A percentile compares a stretch with the other conserved stretches of the same genome.
These are phyloP conservation scores for Cabera pusaria DNA, from an alignment of 2,888 invertebrate species.

Conservation along the genomic window DNA sequence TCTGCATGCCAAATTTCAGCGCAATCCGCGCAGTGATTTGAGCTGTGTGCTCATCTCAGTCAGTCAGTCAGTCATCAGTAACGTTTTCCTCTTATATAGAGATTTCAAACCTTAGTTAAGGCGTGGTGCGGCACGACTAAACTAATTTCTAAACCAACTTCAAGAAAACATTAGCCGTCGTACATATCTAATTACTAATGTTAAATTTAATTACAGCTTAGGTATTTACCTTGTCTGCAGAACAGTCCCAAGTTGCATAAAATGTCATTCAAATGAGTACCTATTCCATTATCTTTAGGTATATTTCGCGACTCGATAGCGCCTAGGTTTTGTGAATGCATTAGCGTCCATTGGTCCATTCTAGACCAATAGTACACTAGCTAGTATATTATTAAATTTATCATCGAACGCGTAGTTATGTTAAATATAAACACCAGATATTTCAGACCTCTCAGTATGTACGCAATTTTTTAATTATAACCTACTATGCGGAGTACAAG, in stretches of 20 bases:
- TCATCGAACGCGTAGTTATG: constrained; percentile 35
- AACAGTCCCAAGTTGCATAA: too few relatives aligned
- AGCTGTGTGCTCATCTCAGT: too few relatives aligned
- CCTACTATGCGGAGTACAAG: constrained; percentile 16
- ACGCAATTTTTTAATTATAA: constrained; percentile 32
- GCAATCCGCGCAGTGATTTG: too few relatives aligned
- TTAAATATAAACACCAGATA: constrained; percentile 45
- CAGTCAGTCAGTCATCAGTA: too few relatives aligned
- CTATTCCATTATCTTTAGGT: too few relatives aligned
- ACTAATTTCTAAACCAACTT: constrained; percentile 3
- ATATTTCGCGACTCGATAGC: constrained; percentile 3
- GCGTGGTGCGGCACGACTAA: too few relatives aligned
- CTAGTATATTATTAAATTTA: constrained; percentile 53
- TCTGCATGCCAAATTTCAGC: too few relatives aligned
- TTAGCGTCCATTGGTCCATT: constrained; percentile 60
- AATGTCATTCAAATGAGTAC: too few relatives aligned
- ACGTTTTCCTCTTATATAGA: too few relatives aligned
- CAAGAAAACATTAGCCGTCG: constrained; percentile 12
- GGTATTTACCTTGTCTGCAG: too few relatives aligned
- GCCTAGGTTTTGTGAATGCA: constrained; percentile 44
- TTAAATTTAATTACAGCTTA: constrained; percentile 9
- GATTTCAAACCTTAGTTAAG: too few relatives aligned
- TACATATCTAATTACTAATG: constrained; percentile 15
- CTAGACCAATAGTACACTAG: constrained; percentile 54
- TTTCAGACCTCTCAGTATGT: constrained; percentile 35